Percentiles rank a stretch among this genome's conserved stretches.
Evolutionary conservation across 2,113 vertebrate species (phyloP).

Genomic region (Thalassarche chlororhynchos): DNA sequence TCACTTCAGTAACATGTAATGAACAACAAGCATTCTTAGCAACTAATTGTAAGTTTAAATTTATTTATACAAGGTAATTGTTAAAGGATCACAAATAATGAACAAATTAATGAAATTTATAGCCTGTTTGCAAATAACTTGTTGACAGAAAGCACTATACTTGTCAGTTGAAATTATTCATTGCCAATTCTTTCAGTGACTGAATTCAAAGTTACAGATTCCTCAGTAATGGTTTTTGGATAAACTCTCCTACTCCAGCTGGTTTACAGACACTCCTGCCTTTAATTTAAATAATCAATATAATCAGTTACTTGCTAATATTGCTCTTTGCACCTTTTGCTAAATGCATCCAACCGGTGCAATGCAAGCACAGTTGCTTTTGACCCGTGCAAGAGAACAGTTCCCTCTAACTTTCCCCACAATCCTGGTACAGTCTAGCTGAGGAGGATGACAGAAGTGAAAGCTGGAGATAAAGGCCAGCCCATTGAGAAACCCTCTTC

Average conservation of each 20-base stretch:
- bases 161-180: conserved; percentile 35
- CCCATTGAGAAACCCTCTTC: not conserved
- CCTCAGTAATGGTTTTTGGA: not conserved
- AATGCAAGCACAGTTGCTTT: not conserved
- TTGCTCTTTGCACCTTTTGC: not conserved
- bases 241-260: not conserved
- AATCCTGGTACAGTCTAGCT: not conserved
- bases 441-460: not conserved
- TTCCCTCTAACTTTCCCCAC: not conserved
- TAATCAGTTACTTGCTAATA: not conserved
- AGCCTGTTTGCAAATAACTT: conserved; percentile 30
- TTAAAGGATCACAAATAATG: conserved; percentile 37
- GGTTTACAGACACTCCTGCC: not conserved
- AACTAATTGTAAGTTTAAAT: conserved; percentile 12
- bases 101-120: conserved; percentile 55
- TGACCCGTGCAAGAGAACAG: not conserved
- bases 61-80: conserved; percentile 26
- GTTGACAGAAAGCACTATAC: not conserved
- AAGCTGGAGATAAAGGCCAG: not conserved
- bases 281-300: not conserved
- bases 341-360: not conserved
- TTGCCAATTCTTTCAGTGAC: not conserved
- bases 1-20: not conserved
- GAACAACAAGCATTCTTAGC: not conserved
- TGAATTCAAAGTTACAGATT: not conserved